A percentile compares a stretch with the other conserved stretches of the same genome.
Evolutionary conservation across 92 coral and sea anemone species (phyloP).

Genomic region (Parazoanthus atlanticus): DNA sequence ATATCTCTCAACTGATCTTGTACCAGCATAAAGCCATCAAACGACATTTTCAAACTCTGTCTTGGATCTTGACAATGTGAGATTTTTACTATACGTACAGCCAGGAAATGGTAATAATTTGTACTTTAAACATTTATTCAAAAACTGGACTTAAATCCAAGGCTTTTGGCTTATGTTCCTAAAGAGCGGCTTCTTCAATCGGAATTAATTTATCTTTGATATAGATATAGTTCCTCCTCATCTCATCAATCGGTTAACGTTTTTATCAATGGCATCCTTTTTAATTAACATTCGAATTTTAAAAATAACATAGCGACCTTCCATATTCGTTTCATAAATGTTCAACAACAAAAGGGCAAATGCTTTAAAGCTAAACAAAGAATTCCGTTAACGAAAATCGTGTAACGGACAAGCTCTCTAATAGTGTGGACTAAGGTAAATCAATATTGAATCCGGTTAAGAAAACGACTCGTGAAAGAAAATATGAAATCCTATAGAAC

Average conservation of each 20-base stretch:
- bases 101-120: too few relatives aligned
- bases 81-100: too few relatives aligned
- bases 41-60: too few relatives aligned
- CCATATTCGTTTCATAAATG: background rate
- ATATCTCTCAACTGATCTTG: too few relatives aligned
- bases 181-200: background rate
- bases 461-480: background rate
- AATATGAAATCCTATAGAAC: background rate
- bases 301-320: background rate
- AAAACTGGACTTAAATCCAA: too few relatives aligned
- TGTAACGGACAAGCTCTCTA: background rate
- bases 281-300: background rate
- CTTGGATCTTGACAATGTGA: too few relatives aligned
- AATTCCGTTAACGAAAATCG: background rate
- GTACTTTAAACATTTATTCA: too few relatives aligned
- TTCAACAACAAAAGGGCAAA: background rate
- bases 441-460: background rate
- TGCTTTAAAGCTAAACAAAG: background rate
- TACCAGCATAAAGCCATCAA: too few relatives aligned
- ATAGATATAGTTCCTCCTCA: background rate
- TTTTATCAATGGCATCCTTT: background rate
- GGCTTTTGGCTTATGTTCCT: too few relatives aligned
- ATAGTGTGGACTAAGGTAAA: background rate
- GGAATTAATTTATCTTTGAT: too few relatives aligned
- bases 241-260: background rate